phyloP scores from a whole-genome alignment of 2,113 vertebrate species.

The Sinocyclocheilus anophthalmus region DNA sequence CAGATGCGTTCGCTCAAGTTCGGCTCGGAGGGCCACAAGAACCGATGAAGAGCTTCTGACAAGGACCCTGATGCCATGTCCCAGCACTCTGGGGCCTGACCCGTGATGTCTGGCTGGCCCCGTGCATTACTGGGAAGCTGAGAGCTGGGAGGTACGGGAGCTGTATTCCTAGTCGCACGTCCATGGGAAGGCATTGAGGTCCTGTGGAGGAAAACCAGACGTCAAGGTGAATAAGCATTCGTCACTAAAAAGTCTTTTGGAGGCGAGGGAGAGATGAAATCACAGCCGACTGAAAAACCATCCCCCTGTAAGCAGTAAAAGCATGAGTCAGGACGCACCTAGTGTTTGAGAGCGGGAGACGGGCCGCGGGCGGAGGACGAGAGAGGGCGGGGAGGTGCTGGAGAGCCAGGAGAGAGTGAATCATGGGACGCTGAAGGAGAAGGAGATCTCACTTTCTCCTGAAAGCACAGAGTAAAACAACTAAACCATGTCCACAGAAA shows the following conservation, averaged over 20 bases:
- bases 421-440: conserved; percentile 48
- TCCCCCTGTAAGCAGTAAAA: neutral
- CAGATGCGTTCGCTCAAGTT: conserved; percentile 33
- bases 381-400: conserved; percentile 45
- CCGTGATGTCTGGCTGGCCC: conserved; percentile 46
- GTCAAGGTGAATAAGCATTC: neutral
- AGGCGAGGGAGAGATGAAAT: conserved; percentile 4
- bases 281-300: neutral
- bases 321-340: conserved; percentile 40
- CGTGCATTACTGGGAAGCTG: conserved; percentile 42
- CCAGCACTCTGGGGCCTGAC: conserved; percentile 41
- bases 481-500: neutral
- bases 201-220: conserved; percentile 25
- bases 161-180: conserved; percentile 54
- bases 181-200: conserved; percentile 53
- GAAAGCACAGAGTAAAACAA: neutral
- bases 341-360: conserved; percentile 56
- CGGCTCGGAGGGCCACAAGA: conserved; percentile 42
- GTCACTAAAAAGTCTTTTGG: neutral
- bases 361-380: conserved; percentile 52
- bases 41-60: conserved; percentile 25
- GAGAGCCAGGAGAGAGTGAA: conserved; percentile 44
- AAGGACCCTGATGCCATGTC: conserved; percentile 38
- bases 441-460: conserved; percentile 54
- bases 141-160: conserved; percentile 48